Evolutionary conservation across 1,140 invertebrate genomes (phyloP), one percentile per base, ranked within the genome.

Genomic region (Aphidius gifuensis): DNA sequence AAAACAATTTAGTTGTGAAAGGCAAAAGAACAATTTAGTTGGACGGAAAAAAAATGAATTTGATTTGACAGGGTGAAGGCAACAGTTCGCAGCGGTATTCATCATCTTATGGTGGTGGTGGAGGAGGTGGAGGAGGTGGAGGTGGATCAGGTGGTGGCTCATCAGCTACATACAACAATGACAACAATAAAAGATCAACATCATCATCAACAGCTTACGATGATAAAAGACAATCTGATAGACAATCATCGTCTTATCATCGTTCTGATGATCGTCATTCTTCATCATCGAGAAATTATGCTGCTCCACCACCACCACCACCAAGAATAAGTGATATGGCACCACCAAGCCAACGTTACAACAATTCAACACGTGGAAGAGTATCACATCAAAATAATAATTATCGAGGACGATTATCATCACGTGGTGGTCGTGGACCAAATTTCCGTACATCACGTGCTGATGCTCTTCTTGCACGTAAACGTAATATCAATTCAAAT

Each of bases 41-140:
- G 71, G 72, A 71, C 64, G 61, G 70, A 71, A 74, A 72, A 75
- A 74, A 80, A 76, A 71, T 78, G 69, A 78, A 72, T 79, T 80
- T 80, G 71, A 76, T 79, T 80, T 79, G 73, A 75, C 77, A 80
- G 78, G 75, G 75, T 65, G 74, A 73, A 70, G 74, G 76, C 70
- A 74, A 74, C 75, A 68, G 74, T 63, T 63, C 61, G 46, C 61
- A 63, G 61, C 58, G 61, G 44, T 63, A 63, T 16, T 9, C 48
- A 7, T 58, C 61, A 16, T 50, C 61, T n/a, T 63, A 63, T 45
- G 55, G 61, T 40, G 23, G 23, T 32, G 23, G 23, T 3, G 23
- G 23, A 11, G 59, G 59, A 54, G 59, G 59, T 45, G 55, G 59
- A 50, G 58, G 53, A 55, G 39, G 58, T 11, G 74, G 76, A 73